A percentile compares a stretch with the other conserved stretches of the same genome.
Conservation (phyloP, 2,113 vertebrate species). For the Pomatostomus ruficeps region DNA sequence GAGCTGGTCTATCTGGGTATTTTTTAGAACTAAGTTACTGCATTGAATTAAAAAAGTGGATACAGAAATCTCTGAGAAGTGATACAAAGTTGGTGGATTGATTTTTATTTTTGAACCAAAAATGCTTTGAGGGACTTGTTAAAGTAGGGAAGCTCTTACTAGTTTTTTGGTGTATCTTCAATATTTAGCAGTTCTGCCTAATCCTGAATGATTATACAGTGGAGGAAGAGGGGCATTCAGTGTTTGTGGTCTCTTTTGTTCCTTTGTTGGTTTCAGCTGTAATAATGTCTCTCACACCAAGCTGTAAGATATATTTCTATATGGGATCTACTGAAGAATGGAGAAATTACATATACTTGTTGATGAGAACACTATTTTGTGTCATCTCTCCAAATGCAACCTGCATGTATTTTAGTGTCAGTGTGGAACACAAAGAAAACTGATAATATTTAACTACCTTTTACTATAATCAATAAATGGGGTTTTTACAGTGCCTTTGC, state of each 20-base stretch:
- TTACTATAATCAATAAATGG: neutral
- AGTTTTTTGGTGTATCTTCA: neutral
- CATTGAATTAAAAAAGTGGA: neutral
- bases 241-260: neutral
- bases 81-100: neutral
- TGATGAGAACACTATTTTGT: neutral
- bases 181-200: neutral
- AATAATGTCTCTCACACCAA: neutral
- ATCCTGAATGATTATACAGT: neutral
- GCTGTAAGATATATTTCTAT: neutral
- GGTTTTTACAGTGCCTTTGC: neutral
- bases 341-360: neutral
- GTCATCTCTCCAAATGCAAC: neutral
- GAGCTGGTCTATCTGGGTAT: neutral
- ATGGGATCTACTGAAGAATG: neutral
- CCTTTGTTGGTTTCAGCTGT: neutral
- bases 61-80: neutral
- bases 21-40: neutral
- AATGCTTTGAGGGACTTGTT: neutral
- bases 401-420: neutral
- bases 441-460: neutral
- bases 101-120: neutral
- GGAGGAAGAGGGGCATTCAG: neutral
- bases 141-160: neutral
- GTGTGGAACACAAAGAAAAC: neutral